A percentile compares a stretch with the other conserved stretches of the same genome.
These are phyloP conservation scores for Dicycla oo DNA, from an alignment of 2,888 invertebrate species.

Conservation along the genomic window DNA sequence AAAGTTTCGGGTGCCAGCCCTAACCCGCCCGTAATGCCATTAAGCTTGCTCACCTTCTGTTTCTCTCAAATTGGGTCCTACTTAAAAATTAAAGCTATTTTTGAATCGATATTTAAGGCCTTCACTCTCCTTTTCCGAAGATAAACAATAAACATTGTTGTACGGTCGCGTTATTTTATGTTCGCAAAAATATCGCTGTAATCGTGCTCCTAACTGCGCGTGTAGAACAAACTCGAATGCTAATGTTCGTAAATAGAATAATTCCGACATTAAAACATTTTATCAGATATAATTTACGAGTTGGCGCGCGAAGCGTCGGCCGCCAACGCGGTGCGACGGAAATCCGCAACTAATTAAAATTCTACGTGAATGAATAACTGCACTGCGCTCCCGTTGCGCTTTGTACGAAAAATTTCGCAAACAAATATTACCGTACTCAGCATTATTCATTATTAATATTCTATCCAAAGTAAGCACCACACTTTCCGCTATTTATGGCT, in stretches of 20 bases:
- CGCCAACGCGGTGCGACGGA: constrained; percentile 76
- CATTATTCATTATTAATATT: constrained; percentile 42
- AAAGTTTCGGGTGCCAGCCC: constrained; percentile 68
- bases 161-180: constrained; percentile 22
- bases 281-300: constrained; percentile 73
- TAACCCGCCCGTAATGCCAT: constrained; percentile 61
- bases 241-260: constrained; percentile 67
- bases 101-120: constrained; percentile 35
- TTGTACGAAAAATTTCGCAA: constrained; percentile 67
- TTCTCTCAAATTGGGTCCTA: constrained; percentile 58
- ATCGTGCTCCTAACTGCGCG: constrained; percentile 45
- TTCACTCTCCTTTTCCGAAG: constrained; percentile 25
- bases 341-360: constrained; percentile 88
- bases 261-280: constrained; percentile 67
- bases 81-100: constrained; percentile 60
- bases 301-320: constrained; percentile 62
- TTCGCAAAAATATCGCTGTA: constrained; percentile 44
- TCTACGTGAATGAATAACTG: constrained; percentile 86
- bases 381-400: constrained; percentile 74
- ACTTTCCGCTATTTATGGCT: constrained; percentile 67
- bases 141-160: constrained; percentile 45
- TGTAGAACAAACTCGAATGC: constrained; percentile 53
- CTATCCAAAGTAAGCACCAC: constrained; percentile 29
- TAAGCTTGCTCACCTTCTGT: constrained; percentile 64
- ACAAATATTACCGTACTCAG: constrained; percentile 56